These are phyloP conservation scores for Equus przewalskii DNA, from an alignment of 2,113 vertebrate species.

Conservation along the genomic window DNA sequence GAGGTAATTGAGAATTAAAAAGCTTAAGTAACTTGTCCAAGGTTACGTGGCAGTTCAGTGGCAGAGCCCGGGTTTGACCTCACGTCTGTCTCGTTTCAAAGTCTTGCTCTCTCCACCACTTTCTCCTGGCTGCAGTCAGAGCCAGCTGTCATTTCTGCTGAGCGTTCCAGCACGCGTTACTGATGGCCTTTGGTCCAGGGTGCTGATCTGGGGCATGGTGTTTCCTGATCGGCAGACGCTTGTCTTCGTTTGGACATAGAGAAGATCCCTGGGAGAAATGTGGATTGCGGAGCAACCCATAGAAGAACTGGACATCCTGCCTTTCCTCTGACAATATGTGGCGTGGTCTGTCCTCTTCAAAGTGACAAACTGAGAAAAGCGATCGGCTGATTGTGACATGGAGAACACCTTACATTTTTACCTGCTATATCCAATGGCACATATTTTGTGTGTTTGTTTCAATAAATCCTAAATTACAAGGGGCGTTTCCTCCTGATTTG, in stretches of 20 bases:
- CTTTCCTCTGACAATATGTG: background rate
- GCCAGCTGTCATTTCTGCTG: background rate
- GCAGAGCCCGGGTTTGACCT: background rate
- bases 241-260: background rate
- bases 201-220: accelerated
- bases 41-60: background rate
- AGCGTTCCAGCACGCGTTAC: background rate
- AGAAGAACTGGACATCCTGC: background rate
- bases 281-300: accelerated
- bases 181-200: background rate
- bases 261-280: background rate
- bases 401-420: background rate
- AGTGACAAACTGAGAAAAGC: background rate
- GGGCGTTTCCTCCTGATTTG: background rate
- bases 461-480: background rate
- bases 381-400: accelerated
- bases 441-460: background rate
- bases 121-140: background rate
- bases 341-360: background rate
- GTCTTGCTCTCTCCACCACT: background rate
- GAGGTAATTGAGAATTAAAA: background rate
- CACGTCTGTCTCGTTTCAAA: background rate
- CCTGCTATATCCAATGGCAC: accelerated
- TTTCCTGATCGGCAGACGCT: background rate
- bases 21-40: background rate